Base-by-base conservation (phyloP, 2,888 invertebrate species). In the Podabrus alpinus region DNA sequence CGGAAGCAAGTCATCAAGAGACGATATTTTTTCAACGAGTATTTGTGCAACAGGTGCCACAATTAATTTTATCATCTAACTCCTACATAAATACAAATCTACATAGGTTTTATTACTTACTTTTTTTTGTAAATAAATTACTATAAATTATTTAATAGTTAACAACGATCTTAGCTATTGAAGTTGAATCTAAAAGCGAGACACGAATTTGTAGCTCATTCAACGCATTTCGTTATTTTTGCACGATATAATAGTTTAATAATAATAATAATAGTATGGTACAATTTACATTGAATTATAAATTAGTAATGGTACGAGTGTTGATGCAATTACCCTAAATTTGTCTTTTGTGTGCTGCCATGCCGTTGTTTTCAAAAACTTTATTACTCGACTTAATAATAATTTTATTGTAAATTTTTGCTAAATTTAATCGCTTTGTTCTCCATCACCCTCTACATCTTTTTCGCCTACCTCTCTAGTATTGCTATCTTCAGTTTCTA, bases 401-500 rank as follows among this genome's bases (percentile, higher is more conserved):
- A 16, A 3, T 66, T 15, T 29, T 29, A 29, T 29, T 29, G 29
- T 29, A 17, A 66, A 24, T 66, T 66, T n/a, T 16, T 66, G 15
- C 61, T 25, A 45, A 59, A 72, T 84, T 87, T 86, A 88, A 84
- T 90, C 90, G 84, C 90, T 90, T 79, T 89, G 90, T 83, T 90
- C 90, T 78, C 89, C 89, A 82, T 90, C 90, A 60, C 89, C 90
- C 81, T 90, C 90, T 25, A 88, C 89, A 76, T 90, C 90, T 73
- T 88, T 87, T 79, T 90, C 90, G 16, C 88, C 89, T 66, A 90
- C 89, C 79, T 90, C 90, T 61, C 88, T 85, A 59, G 89, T 88
- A 77, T 87, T 88, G 72, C 90, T 90, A 78, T 90, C 90, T 79
- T 90, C 90, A 1, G 90, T 90, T 84, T 90, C 90, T 77, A 90